Evolutionary conservation across 2,797 vertebrate genomes (phyloP), one percentile per base, ranked within the genome.

Genomic region (Syndactyla subalaris): DNA sequence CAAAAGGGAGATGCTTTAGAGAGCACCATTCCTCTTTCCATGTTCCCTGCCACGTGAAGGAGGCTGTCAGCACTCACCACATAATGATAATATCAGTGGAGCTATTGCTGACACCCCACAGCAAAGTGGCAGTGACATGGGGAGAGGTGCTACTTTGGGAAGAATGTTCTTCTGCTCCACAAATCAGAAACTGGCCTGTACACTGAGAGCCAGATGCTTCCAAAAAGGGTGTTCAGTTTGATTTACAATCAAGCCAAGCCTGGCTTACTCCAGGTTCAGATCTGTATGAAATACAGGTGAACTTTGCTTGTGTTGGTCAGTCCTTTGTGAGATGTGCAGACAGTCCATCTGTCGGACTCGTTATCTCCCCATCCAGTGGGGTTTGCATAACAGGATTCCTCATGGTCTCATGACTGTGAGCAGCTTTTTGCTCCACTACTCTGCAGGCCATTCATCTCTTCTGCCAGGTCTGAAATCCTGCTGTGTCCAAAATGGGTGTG

Each of bases 361-460:
- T 67, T 88, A 77, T 72, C 72, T 79, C 41, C 62, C 39, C 61
- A 48, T 74, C 54, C 73, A 90, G 68, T 20, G 70, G 52, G 62
- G 70, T 84, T 94, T 93, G 74, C 52, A 58, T 62, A 91, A 94
- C 74, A 87, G 85, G 58, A 95, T 96, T 91, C 57, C 43, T 92
- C 84, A 79, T 26, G 61, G 65, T 73, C 85, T 85, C 63, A 41
- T 77, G 91, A 34, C 83, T 63, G 74, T 51, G 57, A 55, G 74
- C 43, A 58, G 43, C 70, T 91, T 94, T 93, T 75, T 82, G 2
- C 71, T 84, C 75, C 73, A 1, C 74, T 78, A 22, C 57, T 74
- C 52, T 66, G 57, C 43, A 55, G 51, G 48, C 24, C 58, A 10
- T 81, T 94, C 43, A 67, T 72, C 87, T 94, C 87, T 72, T 65